Base-by-base conservation (phyloP, 1,140 invertebrate genomes). In the Globodera rostochiensis region DNA sequence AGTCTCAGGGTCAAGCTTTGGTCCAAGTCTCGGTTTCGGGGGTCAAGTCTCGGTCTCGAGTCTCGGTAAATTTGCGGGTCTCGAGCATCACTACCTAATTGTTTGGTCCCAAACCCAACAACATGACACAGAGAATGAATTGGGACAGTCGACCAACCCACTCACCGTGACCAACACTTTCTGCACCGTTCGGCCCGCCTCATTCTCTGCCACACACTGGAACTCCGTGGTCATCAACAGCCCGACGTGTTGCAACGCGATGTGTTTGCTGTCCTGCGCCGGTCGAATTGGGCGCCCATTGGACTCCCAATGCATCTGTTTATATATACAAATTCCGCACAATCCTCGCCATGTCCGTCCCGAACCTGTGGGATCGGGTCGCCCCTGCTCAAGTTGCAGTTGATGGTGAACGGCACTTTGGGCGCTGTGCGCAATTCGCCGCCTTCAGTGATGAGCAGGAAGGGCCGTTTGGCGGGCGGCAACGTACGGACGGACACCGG, bases 161-260 rank as follows among this genome's bases (percentile, higher is more conserved):
- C 87, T 88, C 2, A 88, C 77, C 50, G 82, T 83, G 19, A 90
- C 83, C 47, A 86, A 75, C 47, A 89, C 84, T 21, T 81, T 82
- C 73, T 86, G 86, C 19, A 82, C 77, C 45, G 82, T 84, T 67
- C 82, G 86, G 73, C 89, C 89, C 21, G 88, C 88, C 82, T 89
- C 88, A 75, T 89, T 89, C 74, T 89, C 88, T 21, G 89, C 88
- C 11, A 89, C 84, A 57, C 88, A 89, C 2, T 86, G 80, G 78
- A 89, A 89, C 25, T 81, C 77, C 36, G 86, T 89, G 45, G 86
- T 85, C 69, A 71, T 71, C 66, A 69, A 69, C n/a, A 89, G 74
- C 50, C 88, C 88, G 53, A 81, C 81, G 69, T 90, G 88, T 79
- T 89, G 81, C 47, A 89, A 80, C 49, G 87, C 83, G 60, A 89